Conservation (phyloP, 2,888 invertebrate species). For the Drosophila anomalata region DNA sequence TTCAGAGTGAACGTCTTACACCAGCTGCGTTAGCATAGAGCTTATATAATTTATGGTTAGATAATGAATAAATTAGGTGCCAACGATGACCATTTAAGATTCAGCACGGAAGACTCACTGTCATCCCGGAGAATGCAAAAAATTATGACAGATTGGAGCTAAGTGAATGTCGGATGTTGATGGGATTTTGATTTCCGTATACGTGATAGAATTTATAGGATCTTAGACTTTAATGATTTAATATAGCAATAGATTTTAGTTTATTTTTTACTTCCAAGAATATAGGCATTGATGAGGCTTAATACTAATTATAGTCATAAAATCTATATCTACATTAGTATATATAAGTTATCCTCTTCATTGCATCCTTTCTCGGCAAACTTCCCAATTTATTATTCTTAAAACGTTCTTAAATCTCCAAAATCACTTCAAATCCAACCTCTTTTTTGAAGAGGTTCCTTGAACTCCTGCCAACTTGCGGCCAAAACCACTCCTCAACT, state of each 20-base stretch:
- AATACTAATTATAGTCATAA: no score
- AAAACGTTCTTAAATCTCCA: background rate
- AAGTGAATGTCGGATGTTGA: background rate
- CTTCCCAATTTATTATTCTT: background rate
- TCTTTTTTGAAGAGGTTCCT: slow-evolving; percentile 2
- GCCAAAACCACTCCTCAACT: slow-evolving; percentile 13
- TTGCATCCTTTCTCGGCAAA: background rate
- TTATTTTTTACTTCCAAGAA: no score
- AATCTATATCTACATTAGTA: no score
- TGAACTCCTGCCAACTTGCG: slow-evolving; percentile 16
- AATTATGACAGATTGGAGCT: slow-evolving; percentile 10
- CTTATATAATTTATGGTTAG: slow-evolving; percentile 39
- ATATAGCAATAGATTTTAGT: no score
- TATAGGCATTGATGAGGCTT: no score
- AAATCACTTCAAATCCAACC: background rate
- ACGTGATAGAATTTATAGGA: background rate
- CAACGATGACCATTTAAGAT: slow-evolving; percentile 18
- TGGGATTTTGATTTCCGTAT: background rate
- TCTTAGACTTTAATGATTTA: background rate
- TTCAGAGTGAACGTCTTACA: slow-evolving; percentile 20
- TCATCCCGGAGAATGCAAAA: slow-evolving; percentile 4
- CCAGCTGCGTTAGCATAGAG: slow-evolving; percentile 35
- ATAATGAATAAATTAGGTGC: slow-evolving; percentile 41
- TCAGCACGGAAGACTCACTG: background rate
- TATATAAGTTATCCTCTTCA: background rate